A percentile compares a stretch with the other conserved stretches of the same genome.
Evolutionary conservation across 2,797 vertebrate species (phyloP).

Genomic region (Halcyon leucocephala): DNA sequence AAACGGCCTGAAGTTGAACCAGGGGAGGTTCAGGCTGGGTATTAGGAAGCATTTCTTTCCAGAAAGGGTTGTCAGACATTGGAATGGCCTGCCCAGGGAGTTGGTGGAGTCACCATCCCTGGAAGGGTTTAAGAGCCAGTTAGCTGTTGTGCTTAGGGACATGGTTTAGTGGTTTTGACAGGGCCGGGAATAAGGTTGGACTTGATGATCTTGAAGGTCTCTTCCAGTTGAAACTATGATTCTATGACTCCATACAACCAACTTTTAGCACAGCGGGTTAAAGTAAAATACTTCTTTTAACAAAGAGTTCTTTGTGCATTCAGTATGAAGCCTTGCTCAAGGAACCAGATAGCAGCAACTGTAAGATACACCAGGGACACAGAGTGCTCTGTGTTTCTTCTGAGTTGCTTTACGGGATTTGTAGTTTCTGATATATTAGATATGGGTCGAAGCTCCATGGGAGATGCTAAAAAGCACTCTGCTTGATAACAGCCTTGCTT

Average conservation of each 20-base stretch:
- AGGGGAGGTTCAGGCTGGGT: no score
- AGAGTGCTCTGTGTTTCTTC: neutral
- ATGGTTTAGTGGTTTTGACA: no score
- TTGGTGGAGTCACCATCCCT: no score
- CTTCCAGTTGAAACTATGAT: no score
- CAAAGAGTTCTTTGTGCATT: neutral
- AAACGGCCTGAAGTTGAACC: no score
- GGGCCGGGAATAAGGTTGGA: no score
- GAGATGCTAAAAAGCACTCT: neutral
- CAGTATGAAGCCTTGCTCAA: neutral
- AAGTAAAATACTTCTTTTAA: neutral
- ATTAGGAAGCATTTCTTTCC: no score
- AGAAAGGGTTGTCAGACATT: no score
- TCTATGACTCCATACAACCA: neutral
- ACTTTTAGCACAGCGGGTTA: neutral
- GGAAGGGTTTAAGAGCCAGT: no score
- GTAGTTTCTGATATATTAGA: neutral
- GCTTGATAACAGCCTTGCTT: neutral
- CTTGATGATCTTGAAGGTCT: no score
- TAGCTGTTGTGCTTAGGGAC: no score
- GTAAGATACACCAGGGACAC: neutral
- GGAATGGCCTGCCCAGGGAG: no score
- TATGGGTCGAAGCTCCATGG: neutral
- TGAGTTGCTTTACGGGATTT: neutral
- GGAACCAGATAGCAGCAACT: neutral